Base-by-base conservation (phyloP, 2,113 vertebrate species). In the Semicossyphus pulcher region DNA sequence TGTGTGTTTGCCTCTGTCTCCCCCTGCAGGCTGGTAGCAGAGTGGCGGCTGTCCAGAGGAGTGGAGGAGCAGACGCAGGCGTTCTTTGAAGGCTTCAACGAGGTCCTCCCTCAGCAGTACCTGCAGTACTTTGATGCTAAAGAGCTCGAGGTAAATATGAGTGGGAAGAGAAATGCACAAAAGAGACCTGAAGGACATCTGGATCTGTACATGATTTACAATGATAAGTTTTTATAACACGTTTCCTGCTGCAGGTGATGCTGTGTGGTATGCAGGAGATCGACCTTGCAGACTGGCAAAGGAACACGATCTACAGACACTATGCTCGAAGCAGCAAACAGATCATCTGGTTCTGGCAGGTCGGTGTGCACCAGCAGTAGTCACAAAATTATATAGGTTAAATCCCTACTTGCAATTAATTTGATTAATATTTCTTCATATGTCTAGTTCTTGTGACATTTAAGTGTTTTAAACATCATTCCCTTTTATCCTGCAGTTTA, bases 301-400 rank as follows among this genome's bases (percentile, higher is more conserved):
- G 95, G 52, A 96, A 95, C 86, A 93, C 96, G 32, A 99, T 99
- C 90, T 99, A 99, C 91, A 93, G 97, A 84, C 97, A 99, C 89
- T 99, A 99, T 0, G 94, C 96, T 41, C 94, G 96, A 48, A 96
- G 94, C 88, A 99, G 96, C 94, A 99, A 98, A 72, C 97, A 99
- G 85, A 98, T 99, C 18, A 48, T 96, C 32, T 99, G 98, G 98
- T 99, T 99, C 93, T 99, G 98, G 98, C 98, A 99, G 97, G 98
- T 99, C 56, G 0, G 89, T 72, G 69, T 36, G 7, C 29, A 5
- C 10, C 26, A 44, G 10, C 7, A 26, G 29, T 9, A 10, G n/a
- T 25, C n/a, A n/a, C n/a, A n/a, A n/a, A n/a, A n/a, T n/a, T n/a
- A n/a, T n/a, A n/a, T n/a, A n/a, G n/a, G n/a, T n/a, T n/a, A n/a